Evolutionary conservation across 2,797 vertebrate genomes (phyloP).

Genomic region (Vireo griseus): DNA sequence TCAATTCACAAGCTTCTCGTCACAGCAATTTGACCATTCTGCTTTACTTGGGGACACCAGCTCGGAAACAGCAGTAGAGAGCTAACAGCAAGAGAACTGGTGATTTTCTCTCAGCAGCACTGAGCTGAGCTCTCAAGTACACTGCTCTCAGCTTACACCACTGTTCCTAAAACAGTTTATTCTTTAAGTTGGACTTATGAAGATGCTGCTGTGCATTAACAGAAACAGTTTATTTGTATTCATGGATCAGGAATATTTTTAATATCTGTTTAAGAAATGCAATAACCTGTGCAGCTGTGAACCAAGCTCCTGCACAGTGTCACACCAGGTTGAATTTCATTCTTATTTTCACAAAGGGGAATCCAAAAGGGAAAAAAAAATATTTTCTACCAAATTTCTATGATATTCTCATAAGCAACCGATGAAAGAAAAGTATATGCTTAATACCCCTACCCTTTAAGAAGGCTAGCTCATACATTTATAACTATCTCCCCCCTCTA

Average conservation of each 20-base stretch:
- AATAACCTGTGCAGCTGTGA: background rate
- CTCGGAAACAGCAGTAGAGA: background rate
- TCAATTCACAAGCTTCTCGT: constrained; percentile 10
- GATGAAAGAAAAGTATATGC: background rate
- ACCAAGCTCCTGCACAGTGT: background rate
- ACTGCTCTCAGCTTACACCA: background rate
- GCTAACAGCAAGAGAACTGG: background rate
- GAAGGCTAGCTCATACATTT: background rate
- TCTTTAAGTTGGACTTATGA: background rate
- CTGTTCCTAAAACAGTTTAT: background rate
- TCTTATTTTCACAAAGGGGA: background rate
- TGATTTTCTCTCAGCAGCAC: background rate
- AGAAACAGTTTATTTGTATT: background rate
- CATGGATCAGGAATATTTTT: background rate
- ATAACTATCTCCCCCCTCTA: background rate
- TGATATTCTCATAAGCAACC: background rate
- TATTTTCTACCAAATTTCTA: background rate
- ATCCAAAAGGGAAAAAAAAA: background rate
- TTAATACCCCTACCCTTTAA: background rate
- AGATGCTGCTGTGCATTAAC: background rate
- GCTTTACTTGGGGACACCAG: background rate
- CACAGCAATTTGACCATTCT: background rate
- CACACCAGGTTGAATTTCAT: background rate
- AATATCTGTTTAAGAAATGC: background rate
- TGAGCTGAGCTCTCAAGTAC: background rate